Evolutionary conservation across 2,888 invertebrate species (phyloP).

Genomic region (Coenonympha arcania): DNA sequence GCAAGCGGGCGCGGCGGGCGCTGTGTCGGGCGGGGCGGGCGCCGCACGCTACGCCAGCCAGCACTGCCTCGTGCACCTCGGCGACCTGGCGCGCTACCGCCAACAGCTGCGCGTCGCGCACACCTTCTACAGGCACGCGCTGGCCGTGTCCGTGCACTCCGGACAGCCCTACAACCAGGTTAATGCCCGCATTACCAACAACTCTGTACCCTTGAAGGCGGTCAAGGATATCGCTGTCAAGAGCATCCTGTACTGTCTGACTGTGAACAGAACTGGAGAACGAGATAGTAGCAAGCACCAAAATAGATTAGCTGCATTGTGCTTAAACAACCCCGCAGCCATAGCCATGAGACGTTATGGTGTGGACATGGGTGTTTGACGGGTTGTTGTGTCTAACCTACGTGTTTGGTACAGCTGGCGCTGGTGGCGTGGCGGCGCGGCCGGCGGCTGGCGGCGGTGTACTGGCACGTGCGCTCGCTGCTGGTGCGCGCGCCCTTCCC

Average conservation of each 20-base stretch:
- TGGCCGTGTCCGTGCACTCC: conserved; percentile 80
- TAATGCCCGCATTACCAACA: no score
- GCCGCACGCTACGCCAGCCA: conserved; percentile 90
- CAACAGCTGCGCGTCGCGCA: conserved; percentile 87
- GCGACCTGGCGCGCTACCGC: conserved; percentile 88
- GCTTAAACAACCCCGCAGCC: no score
- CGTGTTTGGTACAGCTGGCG: conserved; percentile 77
- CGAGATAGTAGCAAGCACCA: no score
- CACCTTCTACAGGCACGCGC: conserved; percentile 87
- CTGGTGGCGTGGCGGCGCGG: conserved; percentile 86
- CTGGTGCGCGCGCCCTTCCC: conserved; percentile 90
- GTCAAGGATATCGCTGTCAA: no score
- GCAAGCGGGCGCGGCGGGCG: conserved; percentile 44
- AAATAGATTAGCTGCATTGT: no score
- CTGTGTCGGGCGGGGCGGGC: conserved; percentile 30
- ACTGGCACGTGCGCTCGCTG: conserved; percentile 88
- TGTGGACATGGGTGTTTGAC: no score
- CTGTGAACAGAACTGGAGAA: no score
- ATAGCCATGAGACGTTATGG: no score
- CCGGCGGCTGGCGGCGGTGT: conserved; percentile 86
- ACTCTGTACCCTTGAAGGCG: no score
- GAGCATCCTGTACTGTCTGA: no score
- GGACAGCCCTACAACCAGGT: conserved; percentile 89
- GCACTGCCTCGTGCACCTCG: conserved; percentile 90
- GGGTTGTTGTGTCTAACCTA: no score